These are phyloP conservation scores for Machaerirhynchus nigripectus DNA, from an alignment of 2,113 vertebrate genomes.

Conservation along the genomic window DNA sequence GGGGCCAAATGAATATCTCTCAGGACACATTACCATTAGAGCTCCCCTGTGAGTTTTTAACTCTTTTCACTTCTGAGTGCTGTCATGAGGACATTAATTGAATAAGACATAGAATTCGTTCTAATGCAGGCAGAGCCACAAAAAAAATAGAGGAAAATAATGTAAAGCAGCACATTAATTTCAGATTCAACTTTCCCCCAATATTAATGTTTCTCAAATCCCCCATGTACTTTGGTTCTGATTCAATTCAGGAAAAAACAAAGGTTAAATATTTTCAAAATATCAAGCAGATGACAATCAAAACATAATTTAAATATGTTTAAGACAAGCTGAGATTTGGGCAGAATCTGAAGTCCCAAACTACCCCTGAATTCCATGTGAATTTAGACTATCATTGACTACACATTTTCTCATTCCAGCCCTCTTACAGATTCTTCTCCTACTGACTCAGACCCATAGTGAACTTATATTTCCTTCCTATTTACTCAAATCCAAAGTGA, in stretches of 20 bases:
- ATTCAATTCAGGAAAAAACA: background rate
- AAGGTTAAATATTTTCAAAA: constrained; percentile 35
- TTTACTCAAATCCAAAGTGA: background rate
- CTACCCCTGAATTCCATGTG: background rate
- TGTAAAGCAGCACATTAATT: background rate
- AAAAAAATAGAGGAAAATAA: constrained; percentile 24
- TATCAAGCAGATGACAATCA: background rate
- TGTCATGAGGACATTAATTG: constrained; percentile 65
- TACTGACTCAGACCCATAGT: background rate
- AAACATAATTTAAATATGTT: background rate
- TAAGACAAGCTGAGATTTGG: background rate
- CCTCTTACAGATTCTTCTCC: background rate
- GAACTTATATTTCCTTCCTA: background rate
- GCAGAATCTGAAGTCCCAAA: background rate
- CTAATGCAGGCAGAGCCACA: constrained; percentile 4
- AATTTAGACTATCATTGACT: background rate
- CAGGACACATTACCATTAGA: constrained; percentile 68
- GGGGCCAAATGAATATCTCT: constrained; percentile 75
- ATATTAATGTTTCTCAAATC: background rate
- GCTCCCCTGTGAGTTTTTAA: constrained; percentile 70
- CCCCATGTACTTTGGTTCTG: background rate
- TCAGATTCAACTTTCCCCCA: background rate
- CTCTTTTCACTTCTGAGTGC: constrained; percentile 63
- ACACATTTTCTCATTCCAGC: background rate
- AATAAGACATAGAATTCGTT: constrained; percentile 14